Evolutionary conservation across 2,113 vertebrate genomes (phyloP), one percentile per base, ranked within the genome.

Genomic region (Arothron firmamentum): DNA sequence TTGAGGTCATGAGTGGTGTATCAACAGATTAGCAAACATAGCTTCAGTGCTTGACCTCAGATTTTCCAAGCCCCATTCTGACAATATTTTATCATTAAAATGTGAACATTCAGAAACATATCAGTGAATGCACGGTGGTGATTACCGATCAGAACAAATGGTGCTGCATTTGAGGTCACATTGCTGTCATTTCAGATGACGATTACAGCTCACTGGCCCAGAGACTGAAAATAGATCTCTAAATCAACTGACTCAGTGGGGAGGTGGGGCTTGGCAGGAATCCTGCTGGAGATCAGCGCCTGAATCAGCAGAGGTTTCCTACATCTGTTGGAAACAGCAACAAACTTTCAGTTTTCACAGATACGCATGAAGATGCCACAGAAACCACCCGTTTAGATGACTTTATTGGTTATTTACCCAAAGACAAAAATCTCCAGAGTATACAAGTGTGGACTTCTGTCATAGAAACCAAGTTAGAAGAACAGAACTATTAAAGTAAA

Each of bases 361-460:
- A 17, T n/a, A 7, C 45, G 15, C 15, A 47, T n/a, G 1, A 16
- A 47, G n/a, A 47, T 0, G n/a, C 4, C 15, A 47, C 15, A 47
- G 15, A 47, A 47, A 47, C 15, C 45, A 47, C 9, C 34, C 34
- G 34, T 38, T 47, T 16, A 47, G 45, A 47, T 13, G 15, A 47
- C 3, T 46, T 47, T 47, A 47, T 47, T 47, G 45, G 5, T 47
- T 47, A 52, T 47, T n/a, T 21, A 20, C 51, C 43, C 10, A 10
- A 38, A 70, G 46, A 78, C 62, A 74, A 75, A 72, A 18, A 45
- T 42, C 52, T 72, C 63, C 51, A 59, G 46, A 72, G 63, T 81
- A 85, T 84, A 85, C 70, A 86, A 69, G 56, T 63, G 63, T 76
- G 67, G 78, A 85, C 77, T 67, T 77, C 81, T 76, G 69, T 55